These are phyloP conservation scores for Perca flavescens DNA, from an alignment of 2,113 vertebrate genomes.

Conservation along the genomic window DNA sequence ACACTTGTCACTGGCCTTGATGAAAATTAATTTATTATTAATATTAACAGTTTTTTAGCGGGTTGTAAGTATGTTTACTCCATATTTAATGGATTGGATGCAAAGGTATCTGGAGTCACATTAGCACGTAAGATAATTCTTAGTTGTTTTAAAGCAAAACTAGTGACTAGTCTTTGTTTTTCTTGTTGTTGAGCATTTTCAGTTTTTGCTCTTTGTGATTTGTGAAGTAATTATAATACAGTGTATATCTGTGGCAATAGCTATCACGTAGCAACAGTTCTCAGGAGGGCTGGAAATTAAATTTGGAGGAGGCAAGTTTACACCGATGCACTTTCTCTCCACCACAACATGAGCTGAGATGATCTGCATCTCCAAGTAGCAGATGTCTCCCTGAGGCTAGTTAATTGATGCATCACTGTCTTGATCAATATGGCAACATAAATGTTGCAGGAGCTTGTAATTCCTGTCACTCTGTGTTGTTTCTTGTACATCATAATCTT, in stretches of 20 bases:
- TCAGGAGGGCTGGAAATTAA: conserved; percentile 30
- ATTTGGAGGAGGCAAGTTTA: conserved; percentile 37
- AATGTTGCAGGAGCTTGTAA: conserved; percentile 14
- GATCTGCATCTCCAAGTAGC: conserved; percentile 24
- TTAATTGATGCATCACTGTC: conserved; percentile 37
- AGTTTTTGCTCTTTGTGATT: conserved; percentile 24
- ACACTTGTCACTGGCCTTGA: not conserved
- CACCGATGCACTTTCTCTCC: conserved; percentile 36
- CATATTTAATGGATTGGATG: too few relatives aligned
- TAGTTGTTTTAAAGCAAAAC: not conserved
- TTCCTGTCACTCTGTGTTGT: not conserved
- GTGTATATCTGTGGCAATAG: conserved; percentile 4
- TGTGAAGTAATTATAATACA: conserved; percentile 43
- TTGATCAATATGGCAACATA: conserved; percentile 27
- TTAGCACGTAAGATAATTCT: not conserved
- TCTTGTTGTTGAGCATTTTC: not conserved
- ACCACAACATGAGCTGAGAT: not conserved
- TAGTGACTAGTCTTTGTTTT: not conserved
- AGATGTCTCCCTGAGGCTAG: conserved; percentile 10
- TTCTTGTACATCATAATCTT: not conserved
- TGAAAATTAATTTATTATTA: not conserved
- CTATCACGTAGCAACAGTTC: conserved; percentile 13
- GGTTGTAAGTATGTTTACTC: too few relatives aligned
- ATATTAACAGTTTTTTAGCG: too few relatives aligned
- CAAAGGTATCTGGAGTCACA: not conserved